Evolutionary conservation across 2,113 vertebrate genomes (phyloP), one percentile per base, ranked within the genome.

Genomic region (Nesospiza acunhae): DNA sequence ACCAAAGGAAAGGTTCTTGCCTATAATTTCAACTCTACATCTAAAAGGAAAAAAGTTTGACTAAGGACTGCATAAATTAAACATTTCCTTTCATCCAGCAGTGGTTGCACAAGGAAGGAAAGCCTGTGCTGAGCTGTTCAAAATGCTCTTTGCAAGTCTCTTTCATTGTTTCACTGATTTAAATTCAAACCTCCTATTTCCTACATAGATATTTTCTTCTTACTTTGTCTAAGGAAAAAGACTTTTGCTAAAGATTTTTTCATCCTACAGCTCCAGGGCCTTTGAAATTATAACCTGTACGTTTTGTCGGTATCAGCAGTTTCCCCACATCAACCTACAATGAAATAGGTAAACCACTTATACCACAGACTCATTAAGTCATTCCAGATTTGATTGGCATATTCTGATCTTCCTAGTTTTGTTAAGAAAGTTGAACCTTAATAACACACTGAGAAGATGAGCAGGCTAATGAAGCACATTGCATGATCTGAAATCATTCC

Each of bases 261-360:
- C 39, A 84, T 94, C 77, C 60, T 89, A 37, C 64, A 86, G 91
- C 89, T 89, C 33, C 68, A 64, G 84, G 76, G 84, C 56, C 94
- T 96, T 93, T 91, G 93, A 94, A 97, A 95, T 87, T 26, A 64
- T 52, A 82, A 75, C 52, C 80, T 84, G 60, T 70, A 66, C 35
- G 60, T 78, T 97, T 95, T 75, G 64, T 94, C 64, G 87, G 84
- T 68, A 87, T 94, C 94, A 91, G 93, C 89, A 87, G 52, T 84
- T 94, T 82, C 56, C 56, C 52, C 2, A 8, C 60, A 53, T 35
- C 87, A 92, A 60, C 72, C 73, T 60, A 78, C 77, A 94, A 52
- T 53, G 77, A 92, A 72, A 86, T 69, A 58, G 10, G 3, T 84
- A 92, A 96, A 93, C 91, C 91, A 89, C 77, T 90, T 95, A 87